Base-by-base conservation (phyloP, 2,888 invertebrate species). In the Achlya flavicornis region DNA sequence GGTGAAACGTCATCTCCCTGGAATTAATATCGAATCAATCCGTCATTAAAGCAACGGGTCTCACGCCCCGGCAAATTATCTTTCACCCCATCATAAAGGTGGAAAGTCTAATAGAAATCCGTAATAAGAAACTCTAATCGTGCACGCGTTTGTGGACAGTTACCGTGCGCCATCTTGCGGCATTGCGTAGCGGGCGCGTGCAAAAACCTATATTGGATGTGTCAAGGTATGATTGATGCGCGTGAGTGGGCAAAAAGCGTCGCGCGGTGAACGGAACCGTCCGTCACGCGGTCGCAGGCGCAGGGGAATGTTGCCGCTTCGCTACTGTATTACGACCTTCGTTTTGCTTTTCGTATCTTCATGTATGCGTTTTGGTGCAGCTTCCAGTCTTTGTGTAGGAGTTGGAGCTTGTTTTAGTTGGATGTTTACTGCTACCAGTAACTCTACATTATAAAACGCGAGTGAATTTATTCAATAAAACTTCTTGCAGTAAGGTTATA, bases 151-250 rank as follows among this genome's bases (percentile, higher is more conserved):
- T 80, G 81, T 74, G 79, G 79, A 87, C 86, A 86, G 87, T 86
- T 87, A 87, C 76, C 80, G 80, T 82, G 70, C 63, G 73, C 74
- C 88, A 88, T 89, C 85, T 89, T 85, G 87, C 74, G 83, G 79
- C 78, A 78, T 84, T 80, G 83, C 80, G 82, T 81, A 80, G 78
- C 79, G 76, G 79, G 75, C 72, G 76, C 77, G 80, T 72, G 84
- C 88, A 93, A 93, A 93, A 93, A 92, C 86, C 85, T 81, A 92
- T 92, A 93, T 93, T 93, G 93, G 93, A 93, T 92, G 89, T 92
- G 93, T 93, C 93, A 93, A 84, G 89, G 81, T 80, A 91, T 93
- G 93, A 93, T 93, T 88, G 91, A 93, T 93, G 93, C 83, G 86
- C 84, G 77, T 70, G 80, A 71, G 79, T 67, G 77, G 67, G 66